Base-by-base conservation (phyloP, 2,888 invertebrate genomes). In the Callinectes sapidus region DNA sequence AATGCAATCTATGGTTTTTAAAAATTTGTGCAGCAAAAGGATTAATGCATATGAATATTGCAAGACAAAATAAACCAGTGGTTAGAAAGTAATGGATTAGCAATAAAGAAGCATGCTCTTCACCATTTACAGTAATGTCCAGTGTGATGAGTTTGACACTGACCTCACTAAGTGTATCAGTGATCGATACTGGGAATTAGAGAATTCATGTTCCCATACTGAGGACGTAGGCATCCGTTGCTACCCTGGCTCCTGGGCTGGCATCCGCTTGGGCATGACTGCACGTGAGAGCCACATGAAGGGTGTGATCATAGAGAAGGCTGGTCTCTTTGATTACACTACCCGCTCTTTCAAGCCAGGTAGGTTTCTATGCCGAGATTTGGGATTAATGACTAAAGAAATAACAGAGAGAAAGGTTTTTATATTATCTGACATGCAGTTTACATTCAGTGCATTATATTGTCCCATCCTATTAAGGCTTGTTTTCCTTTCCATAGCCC, bases 181-280 rank as follows among this genome's bases (percentile, higher is more conserved):
- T 96, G 97, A 96, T 97, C 98, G 8, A 3, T 95, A 96, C 13
- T 96, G 97, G 0, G 97, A 98, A 94, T 98, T 98, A 95, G 98
- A 98, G 96, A 97, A 98, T 96, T 98, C 98, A 1, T 99, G 98
- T 95, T 97, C 97, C 0, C 98, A 98, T 95, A 97, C 98, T 54
- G 95, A 97, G 95, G 98, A 98, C 95, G 98, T 98, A 18, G 98
- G 98, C 0, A 96, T 99, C 71, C 96, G 98, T 94, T 99, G 99
- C 95, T 98, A 98, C 95, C 98, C 98, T 95, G 98, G 98, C 0
- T 98, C 98, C 66, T 99, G 99, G 99, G 98, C 99, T 0, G 99
- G 99, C 0, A 96, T 99, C 0, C 96, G 99, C 95, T 97, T 99
- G 95, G 98, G 99, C 81, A 98, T 98, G 92, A 96, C 98, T 91